Base-by-base conservation (phyloP, 2,113 vertebrate genomes). In the Eubucco bourcierii region DNA sequence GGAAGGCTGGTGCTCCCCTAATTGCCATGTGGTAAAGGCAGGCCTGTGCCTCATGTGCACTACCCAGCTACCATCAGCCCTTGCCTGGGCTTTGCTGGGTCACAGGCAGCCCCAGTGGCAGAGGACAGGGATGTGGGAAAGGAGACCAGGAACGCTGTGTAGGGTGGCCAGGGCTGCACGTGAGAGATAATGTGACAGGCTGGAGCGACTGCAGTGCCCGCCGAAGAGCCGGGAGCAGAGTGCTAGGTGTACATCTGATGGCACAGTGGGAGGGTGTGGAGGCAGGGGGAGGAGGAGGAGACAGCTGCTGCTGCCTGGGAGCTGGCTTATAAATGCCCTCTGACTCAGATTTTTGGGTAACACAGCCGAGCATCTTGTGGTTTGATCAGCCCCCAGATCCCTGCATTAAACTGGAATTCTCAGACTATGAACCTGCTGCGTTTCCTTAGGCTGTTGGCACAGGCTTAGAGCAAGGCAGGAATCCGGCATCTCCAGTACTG, bases 321-420 rank as follows among this genome's bases (percentile, higher is more conserved):
- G 92, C 91, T 93, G 87, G 81, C 72, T 91, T 94, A 71, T 94
- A 92, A 95, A 88, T 96, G 94, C 94, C 94, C 96, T 95, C 93
- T 94, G 96, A 95, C 81, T 96, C 94, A 95, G 84, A 80, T 80
- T 87, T 94, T 94, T 0, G 82, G 85, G 90, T 84, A 90, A 58
- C 83, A 85, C 90, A 76, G 86, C 90, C 73, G 95, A 96, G 94
- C 90, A 96, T 94, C 92, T 84, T 92, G 89, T 94, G 94, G 84
- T 89, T 95, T 94, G 84, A 59, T 75, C 96, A 89, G 65, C 95
- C 95, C 87, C 88, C 90, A 78, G 83, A 86, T 96, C 83, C 79
- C 67, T 2, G 53, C 29, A 24, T 87, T 82, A 90, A 90, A 90
- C 91, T 95, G 90, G 94, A 92, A 88, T 96, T 95, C 89, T 95